Percentiles rank a stretch among this genome's conserved stretches.
Conservation (phyloP, 2,113 vertebrate species). For the Puffinus mauretanicus region DNA sequence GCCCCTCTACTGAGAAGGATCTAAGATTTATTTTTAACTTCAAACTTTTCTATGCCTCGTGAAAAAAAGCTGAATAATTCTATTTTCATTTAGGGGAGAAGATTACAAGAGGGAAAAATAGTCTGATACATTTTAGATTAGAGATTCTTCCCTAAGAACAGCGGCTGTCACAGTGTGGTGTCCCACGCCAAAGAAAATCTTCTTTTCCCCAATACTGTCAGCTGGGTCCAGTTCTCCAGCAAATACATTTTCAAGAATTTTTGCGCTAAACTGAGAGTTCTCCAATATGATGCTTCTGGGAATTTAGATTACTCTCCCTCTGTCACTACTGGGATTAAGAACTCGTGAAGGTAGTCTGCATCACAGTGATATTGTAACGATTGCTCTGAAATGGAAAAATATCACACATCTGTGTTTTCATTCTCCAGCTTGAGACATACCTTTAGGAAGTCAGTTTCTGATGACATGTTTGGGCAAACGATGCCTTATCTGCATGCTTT, state of each 20-base stretch:
- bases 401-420: background rate
- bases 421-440: background rate
- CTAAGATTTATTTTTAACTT: background rate
- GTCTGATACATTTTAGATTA: background rate
- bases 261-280: background rate
- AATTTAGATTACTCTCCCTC: background rate
- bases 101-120: background rate
- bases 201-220: background rate
- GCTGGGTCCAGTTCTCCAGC: background rate
- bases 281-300: background rate
- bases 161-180: background rate
- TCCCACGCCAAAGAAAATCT: background rate
- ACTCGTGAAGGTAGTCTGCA: background rate
- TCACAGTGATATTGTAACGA: background rate
- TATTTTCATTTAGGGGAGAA: background rate
- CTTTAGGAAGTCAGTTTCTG: background rate
- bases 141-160: background rate
- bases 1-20: background rate
- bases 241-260: background rate
- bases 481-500: constrained; percentile 2
- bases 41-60: background rate
- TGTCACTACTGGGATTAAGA: background rate
- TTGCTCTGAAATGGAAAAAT: background rate
- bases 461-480: background rate
- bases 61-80: background rate